Evolutionary conservation across 2,888 invertebrate species (phyloP).

Genomic region (Sympetrum striolatum): DNA sequence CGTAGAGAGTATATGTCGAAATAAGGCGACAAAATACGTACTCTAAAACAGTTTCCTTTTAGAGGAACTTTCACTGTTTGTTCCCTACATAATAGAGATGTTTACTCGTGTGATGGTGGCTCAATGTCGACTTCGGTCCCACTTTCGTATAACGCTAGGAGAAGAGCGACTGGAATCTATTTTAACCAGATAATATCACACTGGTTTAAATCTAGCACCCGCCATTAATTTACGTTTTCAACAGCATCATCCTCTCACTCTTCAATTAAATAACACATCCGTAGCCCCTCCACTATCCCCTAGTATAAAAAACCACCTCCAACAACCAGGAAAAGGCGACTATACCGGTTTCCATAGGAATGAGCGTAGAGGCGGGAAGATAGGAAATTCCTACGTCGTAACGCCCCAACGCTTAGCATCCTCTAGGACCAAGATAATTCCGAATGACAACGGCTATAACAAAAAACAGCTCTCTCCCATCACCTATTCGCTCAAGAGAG

Average conservation of each 20-base stretch:
- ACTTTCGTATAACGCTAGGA: background rate
- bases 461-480: background rate
- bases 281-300: background rate
- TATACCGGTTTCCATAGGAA: background rate
- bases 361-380: background rate
- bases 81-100: no score
- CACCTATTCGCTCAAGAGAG: background rate
- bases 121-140: background rate
- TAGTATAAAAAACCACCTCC: background rate
- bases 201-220: background rate
- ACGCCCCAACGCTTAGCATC: background rate
- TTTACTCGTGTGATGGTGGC: background rate
- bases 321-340: background rate
- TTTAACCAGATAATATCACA: background rate
- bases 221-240: background rate
- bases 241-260: background rate
- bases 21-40: no score
- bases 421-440: background rate
- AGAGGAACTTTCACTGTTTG: no score
- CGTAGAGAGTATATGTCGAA: no score
- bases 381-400: background rate
- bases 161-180: background rate
- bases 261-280: background rate
- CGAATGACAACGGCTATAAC: slow-evolving; percentile 15
- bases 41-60: no score